Percentiles rank a stretch among this genome's conserved stretches.
These are phyloP conservation scores for Synanthedon vespiformis DNA, from an alignment of 2,888 invertebrate genomes.

Conservation along the genomic window DNA sequence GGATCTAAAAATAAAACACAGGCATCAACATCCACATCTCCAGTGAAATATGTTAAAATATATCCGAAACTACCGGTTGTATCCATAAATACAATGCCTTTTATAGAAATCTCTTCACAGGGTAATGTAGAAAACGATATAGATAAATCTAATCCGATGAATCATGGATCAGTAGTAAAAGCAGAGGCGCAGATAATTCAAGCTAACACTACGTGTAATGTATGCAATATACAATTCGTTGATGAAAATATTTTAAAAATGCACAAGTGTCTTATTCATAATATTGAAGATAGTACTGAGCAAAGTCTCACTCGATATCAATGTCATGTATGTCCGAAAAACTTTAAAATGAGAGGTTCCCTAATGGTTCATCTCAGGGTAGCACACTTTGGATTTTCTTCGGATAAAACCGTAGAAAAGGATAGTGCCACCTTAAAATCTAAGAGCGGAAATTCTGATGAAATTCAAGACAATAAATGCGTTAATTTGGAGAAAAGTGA, in stretches of 20 bases:
- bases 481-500: conserved; percentile 51
- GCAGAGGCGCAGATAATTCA: conserved; percentile 28
- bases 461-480: conserved; percentile 21
- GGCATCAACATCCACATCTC: conserved; percentile 25
- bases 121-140: conserved; percentile 20
- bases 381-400: conserved; percentile 75
- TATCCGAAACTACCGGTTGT: conserved; percentile 57
- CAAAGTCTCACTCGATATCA: conserved; percentile 65
- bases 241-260: conserved; percentile 77
- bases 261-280: conserved; percentile 81
- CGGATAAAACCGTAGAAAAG: conserved; percentile 22
- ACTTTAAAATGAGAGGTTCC: conserved; percentile 85
- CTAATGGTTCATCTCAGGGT: conserved; percentile 85
- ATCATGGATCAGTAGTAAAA: conserved; percentile 28
- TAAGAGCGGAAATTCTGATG: conserved; percentile 16
- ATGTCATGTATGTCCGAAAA: conserved; percentile 83
- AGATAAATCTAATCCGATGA: conserved; percentile 22
- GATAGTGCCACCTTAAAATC: conserved; percentile 13
- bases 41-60: conserved; percentile 59
- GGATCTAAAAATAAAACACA: conserved; percentile 52
- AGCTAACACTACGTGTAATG: conserved; percentile 67
- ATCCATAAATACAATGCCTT: conserved; percentile 41
- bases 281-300: conserved; percentile 42
- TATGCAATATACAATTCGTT: conserved; percentile 80
- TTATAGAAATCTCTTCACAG: conserved; percentile 35